Percentiles rank a stretch among this genome's conserved stretches.
These are phyloP conservation scores for Argyresthia goedartella DNA, from an alignment of 2,888 invertebrate genomes.

Conservation along the genomic window DNA sequence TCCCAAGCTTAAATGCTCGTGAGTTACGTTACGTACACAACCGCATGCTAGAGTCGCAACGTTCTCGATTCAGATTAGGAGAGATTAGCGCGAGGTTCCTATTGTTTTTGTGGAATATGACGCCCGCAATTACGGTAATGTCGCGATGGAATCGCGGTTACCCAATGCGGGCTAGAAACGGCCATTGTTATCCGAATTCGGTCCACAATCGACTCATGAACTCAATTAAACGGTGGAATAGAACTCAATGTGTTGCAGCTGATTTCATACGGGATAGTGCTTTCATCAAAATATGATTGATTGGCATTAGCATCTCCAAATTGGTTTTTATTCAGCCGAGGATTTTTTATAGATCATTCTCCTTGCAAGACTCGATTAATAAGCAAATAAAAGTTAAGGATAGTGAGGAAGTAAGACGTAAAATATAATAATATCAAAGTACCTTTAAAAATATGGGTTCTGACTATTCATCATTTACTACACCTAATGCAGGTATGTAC, in stretches of 20 bases:
- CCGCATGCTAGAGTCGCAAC: background rate
- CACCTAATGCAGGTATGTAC: too few relatives aligned
- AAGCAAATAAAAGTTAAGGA: too few relatives aligned
- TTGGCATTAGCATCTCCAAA: too few relatives aligned
- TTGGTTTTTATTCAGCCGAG: too few relatives aligned
- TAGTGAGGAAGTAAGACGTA: too few relatives aligned
- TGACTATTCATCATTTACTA: too few relatives aligned
- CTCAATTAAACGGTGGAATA: background rate
- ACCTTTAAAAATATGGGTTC: too few relatives aligned
- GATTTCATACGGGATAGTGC: too few relatives aligned
- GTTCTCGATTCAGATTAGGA: constrained; percentile 10
- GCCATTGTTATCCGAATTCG: constrained; percentile 9
- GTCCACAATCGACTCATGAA: background rate
- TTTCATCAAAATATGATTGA: too few relatives aligned
- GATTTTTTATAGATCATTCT: too few relatives aligned
- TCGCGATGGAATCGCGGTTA: constrained; percentile 14
- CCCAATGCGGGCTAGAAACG: constrained; percentile 19
- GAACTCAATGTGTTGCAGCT: background rate
- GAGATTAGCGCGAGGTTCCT: constrained; percentile 25
- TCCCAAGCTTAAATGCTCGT: background rate
- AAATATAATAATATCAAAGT: too few relatives aligned
- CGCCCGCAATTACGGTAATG: constrained; percentile 14
- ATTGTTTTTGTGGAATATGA: constrained; percentile 30
- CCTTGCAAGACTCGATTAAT: too few relatives aligned
- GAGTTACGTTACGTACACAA: background rate